phyloP scores from a whole-genome alignment of 1,140 invertebrate species.

The Anagrus nilaparvatae region DNA sequence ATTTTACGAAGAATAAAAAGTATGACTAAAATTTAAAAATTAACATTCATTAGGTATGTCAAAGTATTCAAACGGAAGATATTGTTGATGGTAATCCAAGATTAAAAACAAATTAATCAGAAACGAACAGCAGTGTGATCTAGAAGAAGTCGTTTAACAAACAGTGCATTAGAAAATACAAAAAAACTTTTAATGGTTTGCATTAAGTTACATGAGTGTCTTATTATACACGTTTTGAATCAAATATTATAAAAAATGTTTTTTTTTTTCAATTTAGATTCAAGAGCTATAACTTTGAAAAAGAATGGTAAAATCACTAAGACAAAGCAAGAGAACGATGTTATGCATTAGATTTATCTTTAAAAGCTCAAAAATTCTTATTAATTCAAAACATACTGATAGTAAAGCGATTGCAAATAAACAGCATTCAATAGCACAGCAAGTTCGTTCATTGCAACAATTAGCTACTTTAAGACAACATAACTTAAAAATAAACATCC shows the following conservation, averaged over 20 bases:
- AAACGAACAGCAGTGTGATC: too few species aligned
- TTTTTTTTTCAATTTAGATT: constrained; percentile 38
- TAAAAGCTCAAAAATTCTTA: constrained; percentile 84
- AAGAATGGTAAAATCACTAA: constrained; percentile 60
- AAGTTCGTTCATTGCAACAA: constrained; percentile 72
- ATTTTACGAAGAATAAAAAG: too few species aligned
- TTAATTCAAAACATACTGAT: constrained; percentile 66
- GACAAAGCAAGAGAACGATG: constrained; percentile 59
- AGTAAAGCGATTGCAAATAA: constrained; percentile 68
- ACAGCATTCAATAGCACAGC: constrained; percentile 65
- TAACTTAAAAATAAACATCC: constrained; percentile 57
- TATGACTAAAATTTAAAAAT: too few species aligned
- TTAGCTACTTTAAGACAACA: constrained; percentile 69
- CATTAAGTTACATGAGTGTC: too few species aligned
- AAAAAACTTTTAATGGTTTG: too few species aligned
- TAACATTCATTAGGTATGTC: too few species aligned
- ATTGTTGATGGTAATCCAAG: too few species aligned
- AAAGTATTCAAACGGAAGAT: too few species aligned
- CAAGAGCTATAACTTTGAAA: constrained; percentile 50
- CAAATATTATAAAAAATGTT: neutral
- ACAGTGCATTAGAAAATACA: too few species aligned
- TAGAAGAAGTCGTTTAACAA: too few species aligned
- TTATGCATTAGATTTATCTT: constrained; percentile 70
- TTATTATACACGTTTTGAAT: too few species aligned
- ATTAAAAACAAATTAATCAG: too few species aligned